phyloP scores from a whole-genome alignment of 2,888 invertebrate species.

The Allolobophora icterica region DNA sequence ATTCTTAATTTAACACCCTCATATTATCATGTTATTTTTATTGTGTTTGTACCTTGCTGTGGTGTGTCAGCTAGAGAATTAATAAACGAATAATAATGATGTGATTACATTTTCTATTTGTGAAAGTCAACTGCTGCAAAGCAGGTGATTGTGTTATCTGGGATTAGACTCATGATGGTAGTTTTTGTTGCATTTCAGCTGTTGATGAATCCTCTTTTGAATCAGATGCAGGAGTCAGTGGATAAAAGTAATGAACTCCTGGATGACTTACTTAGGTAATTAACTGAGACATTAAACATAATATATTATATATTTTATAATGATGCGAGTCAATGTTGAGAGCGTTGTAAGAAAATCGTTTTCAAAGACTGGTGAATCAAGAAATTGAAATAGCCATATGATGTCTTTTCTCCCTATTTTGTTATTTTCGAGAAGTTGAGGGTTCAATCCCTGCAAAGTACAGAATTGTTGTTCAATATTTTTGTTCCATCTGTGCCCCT shows the following conservation, averaged over 20 bases:
- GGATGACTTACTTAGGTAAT: slow-evolving; percentile 59
- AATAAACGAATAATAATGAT: too few species aligned
- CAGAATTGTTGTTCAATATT: too few species aligned
- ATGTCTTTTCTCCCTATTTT: background rate
- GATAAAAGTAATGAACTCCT: slow-evolving; percentile 56
- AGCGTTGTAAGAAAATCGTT: background rate
- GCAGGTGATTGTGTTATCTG: background rate
- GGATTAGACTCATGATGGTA: background rate
- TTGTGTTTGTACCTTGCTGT: too few species aligned
- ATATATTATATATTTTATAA: background rate
- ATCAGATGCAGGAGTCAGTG: slow-evolving; percentile 56
- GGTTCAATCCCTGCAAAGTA: too few species aligned
- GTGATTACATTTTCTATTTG: background rate
- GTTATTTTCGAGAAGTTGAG: too few species aligned
- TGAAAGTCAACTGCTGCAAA: background rate
- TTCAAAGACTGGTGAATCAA: background rate
- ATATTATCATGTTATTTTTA: too few species aligned
- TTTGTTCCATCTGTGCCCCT: too few species aligned
- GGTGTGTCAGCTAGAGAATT: too few species aligned
- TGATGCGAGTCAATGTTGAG: background rate
- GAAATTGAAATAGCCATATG: background rate
- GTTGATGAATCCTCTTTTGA: slow-evolving; percentile 59
- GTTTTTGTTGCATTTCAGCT: slow-evolving; percentile 36
- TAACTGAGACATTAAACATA: background rate
- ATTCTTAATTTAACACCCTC: too few species aligned